Base-by-base conservation (phyloP, 2,113 vertebrate genomes). In the Atractosteus spatula region DNA sequence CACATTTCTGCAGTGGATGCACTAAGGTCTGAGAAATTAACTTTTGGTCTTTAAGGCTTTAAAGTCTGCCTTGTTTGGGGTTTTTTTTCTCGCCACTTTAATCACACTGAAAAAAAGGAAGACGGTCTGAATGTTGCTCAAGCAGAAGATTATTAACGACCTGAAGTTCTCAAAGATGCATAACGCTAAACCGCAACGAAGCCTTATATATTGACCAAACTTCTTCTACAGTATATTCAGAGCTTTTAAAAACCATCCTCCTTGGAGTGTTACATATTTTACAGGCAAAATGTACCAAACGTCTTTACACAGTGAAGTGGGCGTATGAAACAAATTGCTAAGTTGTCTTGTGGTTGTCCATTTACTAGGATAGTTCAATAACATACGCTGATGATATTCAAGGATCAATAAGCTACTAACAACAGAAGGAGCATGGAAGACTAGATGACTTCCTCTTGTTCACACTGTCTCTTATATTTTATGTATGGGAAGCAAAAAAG, bases 351-450 rank as follows among this genome's bases (percentile, higher is more conserved):
- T 41, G 54, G 14, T 56, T 42, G 66, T 63, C 56, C 17, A 7
- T 44, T 70, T 63, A 41, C 13, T 66, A 57, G 7, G n/a, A 44
- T 17, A 44, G 7, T 62, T 71, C 59, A 61, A 74, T 69, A 69
- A 68, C 17, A 66, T 42, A n/a, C 17, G 41, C 72, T 65, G 62
- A 77, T 75, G 69, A 81, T 74, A 76, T 75, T 64, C 70, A 51
- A 54, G 65, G 76, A 81, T 82, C 78, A 74, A 84, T 83, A 76
- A 79, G 66, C 67, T 69, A 80, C 75, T 75, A 78, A 74, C 74
- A 69, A 70, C 68, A 67, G 78, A 83, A 66, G 74, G 78, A 80
- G 64, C 70, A 63, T 55, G 66, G 63, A 8, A 59, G 55, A 76
- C 76, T 69, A 11, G 8, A 17, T 73, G 42, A 17, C 65, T 62